Base-by-base conservation (phyloP, 2,888 invertebrate genomes). In the Perdita meconis region DNA sequence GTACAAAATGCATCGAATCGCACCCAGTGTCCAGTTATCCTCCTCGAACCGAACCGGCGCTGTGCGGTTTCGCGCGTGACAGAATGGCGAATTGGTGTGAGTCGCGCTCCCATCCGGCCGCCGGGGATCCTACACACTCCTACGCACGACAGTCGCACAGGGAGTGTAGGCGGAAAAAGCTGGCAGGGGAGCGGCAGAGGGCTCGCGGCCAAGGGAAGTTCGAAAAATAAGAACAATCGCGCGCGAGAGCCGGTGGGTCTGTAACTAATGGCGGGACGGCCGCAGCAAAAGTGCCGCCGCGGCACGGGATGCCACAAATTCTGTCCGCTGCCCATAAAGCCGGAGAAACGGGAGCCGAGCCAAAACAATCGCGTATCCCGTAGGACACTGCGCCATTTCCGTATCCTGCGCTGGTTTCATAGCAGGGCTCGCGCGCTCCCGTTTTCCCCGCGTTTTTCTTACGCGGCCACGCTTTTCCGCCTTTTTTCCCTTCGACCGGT, bases 361-460 rank as follows among this genome's bases (percentile, higher is more conserved):
- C 86, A 87, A 86, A 86, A 86, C 84, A 84, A 86, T 87, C 86
- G 86, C 65, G 79, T 77, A 82, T 86, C 82, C 84, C 82, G 72
- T 73, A 76, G 82, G 82, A 86, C 80, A 79, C 75, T 71, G 73
- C 73, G 65, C 82, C 86, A 86, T 84, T 85, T 85, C 84, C 80
- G 85, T 70, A 75, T 81, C 74, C 81, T 65, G 74, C 72, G 63
- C 65, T 66, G n/a, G 67, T 60, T 51, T 40, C 40, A 36, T 12
- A 13, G 26, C 38, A n/a, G 16, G 61, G 8, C 24, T 19, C 47
- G 0, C 22, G 22, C 26, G 4, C 26, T 34, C 2, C 16, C 19
- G 26, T 12, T 38, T 34, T n/a, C 22, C 34, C 22, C 50, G 0
- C 16, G 36, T 47, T 61, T 63, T 80, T 55, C 63, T 69, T 74